Evolutionary conservation across 2,888 invertebrate genomes (phyloP).

Genomic region (Drosophila limbata): DNA sequence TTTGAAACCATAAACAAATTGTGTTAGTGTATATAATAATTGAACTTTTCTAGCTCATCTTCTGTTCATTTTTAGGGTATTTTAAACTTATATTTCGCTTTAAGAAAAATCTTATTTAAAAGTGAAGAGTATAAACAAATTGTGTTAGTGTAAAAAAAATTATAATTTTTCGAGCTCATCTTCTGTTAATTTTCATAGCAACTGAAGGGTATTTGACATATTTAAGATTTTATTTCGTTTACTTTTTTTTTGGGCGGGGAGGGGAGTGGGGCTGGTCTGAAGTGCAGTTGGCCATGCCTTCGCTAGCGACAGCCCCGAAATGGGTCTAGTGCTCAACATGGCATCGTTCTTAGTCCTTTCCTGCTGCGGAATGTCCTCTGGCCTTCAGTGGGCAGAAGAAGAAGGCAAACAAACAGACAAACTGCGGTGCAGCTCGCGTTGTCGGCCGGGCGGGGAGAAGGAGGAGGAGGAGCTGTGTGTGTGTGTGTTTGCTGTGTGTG

Average conservation of each 20-base stretch:
- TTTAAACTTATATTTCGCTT: too few relatives aligned
- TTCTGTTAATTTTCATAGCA: neutral
- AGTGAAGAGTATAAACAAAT: too few relatives aligned
- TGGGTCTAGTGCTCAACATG: conserved; percentile 67
- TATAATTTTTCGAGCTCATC: neutral
- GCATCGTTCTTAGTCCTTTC: conserved; percentile 45
- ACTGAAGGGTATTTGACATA: conserved; percentile 12
- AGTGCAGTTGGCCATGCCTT: conserved; percentile 16
- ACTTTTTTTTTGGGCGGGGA: neutral
- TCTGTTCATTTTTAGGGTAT: neutral
- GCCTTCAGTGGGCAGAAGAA: conserved; percentile 27
- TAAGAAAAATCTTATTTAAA: too few relatives aligned
- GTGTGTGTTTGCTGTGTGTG: neutral
- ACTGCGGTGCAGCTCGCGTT: conserved; percentile 40
- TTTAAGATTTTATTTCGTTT: conserved; percentile 15
- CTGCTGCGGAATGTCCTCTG: conserved; percentile 30
- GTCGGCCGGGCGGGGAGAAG: neutral
- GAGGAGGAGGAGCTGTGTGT: neutral
- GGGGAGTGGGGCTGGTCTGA: neutral
- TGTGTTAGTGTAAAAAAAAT: too few relatives aligned
- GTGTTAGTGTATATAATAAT: neutral
- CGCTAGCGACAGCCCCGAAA: conserved; percentile 36
- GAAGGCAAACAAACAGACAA: conserved; percentile 64
- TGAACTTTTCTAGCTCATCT: neutral
- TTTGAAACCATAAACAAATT: neutral